These are phyloP conservation scores for Sturnus vulgaris DNA, from an alignment of 2,113 vertebrate genomes.

Conservation along the genomic window DNA sequence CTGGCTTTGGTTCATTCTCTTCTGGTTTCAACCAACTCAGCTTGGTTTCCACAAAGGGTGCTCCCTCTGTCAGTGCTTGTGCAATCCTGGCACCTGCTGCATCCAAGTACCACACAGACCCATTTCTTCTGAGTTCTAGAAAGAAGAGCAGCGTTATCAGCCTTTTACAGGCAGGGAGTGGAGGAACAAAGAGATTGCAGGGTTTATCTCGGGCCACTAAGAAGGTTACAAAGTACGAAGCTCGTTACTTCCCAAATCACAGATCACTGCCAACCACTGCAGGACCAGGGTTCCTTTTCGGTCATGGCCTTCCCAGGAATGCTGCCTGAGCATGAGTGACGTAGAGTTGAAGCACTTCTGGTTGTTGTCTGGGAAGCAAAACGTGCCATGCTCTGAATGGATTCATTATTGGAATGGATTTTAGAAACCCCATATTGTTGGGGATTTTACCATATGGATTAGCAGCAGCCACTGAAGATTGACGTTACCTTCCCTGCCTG, in stretches of 20 bases:
- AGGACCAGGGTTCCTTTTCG: neutral
- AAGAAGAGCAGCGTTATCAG: neutral
- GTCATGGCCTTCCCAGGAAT: neutral
- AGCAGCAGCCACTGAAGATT: neutral
- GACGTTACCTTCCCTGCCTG: neutral
- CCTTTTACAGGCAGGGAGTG: neutral
- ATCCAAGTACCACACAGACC: neutral
- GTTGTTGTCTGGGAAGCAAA: neutral
- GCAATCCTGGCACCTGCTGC: neutral
- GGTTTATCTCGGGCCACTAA: neutral
- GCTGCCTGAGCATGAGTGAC: neutral
- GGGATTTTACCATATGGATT: neutral
- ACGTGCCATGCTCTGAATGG: rapidly evolving
- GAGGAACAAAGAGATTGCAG: neutral
- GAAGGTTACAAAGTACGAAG: neutral
- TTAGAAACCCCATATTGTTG: neutral
- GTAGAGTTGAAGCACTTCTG: neutral
- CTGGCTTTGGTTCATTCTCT: neutral
- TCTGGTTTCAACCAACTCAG: neutral
- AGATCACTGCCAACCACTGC: neutral
- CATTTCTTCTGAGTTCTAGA: neutral
- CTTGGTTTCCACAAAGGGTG: neutral
- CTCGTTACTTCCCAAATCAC: neutral
- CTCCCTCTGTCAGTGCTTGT: neutral
- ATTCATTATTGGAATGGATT: neutral